Conservation (phyloP, 1,140 invertebrate species). For the Sitophilus oryzae region DNA sequence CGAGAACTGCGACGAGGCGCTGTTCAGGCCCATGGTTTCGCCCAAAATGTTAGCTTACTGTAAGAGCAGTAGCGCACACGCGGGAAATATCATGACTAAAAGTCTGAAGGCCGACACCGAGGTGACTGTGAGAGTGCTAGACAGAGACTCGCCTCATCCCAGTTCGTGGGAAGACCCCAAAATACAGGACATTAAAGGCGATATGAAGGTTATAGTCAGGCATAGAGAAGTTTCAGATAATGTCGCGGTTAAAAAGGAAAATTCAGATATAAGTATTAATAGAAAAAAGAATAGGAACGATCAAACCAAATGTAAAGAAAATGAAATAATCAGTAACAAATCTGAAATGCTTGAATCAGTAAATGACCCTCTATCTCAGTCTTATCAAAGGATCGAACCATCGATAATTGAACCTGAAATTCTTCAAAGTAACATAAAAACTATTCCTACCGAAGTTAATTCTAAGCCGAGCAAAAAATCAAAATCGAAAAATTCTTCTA, state of each 20-base stretch:
- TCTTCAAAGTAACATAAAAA: no score
- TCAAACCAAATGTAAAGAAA: not conserved
- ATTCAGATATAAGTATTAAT: not conserved
- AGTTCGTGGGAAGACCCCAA: constrained; percentile 13
- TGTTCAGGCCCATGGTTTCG: constrained; percentile 55
- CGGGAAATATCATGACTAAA: constrained; percentile 30
- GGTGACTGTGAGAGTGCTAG: constrained; percentile 33
- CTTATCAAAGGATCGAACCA: no score
- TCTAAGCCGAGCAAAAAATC: constrained; percentile 1
- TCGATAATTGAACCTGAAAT: no score
- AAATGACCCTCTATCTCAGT: no score
- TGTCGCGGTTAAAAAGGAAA: constrained; percentile 2
- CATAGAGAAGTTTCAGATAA: constrained; percentile 15
- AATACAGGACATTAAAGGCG: constrained; percentile 14
- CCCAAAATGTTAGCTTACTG: constrained; percentile 30
- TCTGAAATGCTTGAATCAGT: no score
- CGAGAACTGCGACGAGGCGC: constrained; percentile 57
- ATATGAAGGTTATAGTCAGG: constrained; percentile 16
- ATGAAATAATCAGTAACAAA: not conserved
- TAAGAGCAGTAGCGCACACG: constrained; percentile 22
- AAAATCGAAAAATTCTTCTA: not conserved
- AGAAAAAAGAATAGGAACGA: not conserved
- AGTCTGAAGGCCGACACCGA: constrained; percentile 31
- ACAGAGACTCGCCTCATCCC: constrained; percentile 6
- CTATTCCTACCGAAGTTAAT: no score